phyloP scores from a whole-genome alignment of 30 jellyfish, hydroid and myxozoan genomes.

The Euphysa ruthae region DNA sequence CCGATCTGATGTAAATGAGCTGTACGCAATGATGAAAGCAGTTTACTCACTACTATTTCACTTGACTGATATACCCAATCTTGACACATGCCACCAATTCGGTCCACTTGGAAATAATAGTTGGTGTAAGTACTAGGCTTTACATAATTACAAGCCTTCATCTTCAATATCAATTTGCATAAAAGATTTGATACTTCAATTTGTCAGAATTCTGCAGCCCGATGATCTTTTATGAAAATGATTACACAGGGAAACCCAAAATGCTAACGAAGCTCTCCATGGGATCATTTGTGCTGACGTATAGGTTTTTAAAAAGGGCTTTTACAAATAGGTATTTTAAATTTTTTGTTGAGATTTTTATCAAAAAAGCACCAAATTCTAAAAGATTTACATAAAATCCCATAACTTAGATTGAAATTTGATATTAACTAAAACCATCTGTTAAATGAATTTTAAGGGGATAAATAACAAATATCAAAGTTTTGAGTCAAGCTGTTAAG shows the following conservation, averaged over 20 bases:
- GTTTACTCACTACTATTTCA: too few relatives aligned
- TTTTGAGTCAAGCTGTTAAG: not conserved
- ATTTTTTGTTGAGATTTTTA: too few relatives aligned
- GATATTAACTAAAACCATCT: not conserved
- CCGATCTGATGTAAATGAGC: too few relatives aligned
- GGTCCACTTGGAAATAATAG: too few relatives aligned
- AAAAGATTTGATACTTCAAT: constrained; percentile 5
- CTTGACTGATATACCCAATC: too few relatives aligned
- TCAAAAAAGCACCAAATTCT: not conserved
- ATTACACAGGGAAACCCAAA: not conserved
- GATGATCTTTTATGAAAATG: constrained; percentile 9
- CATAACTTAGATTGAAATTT: not conserved
- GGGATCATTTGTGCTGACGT: not conserved
- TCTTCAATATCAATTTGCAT: not conserved
- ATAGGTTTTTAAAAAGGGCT: not conserved
- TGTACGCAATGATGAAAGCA: too few relatives aligned
- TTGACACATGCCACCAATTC: too few relatives aligned
- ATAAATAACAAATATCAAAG: not conserved
- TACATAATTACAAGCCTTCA: constrained; percentile 1
- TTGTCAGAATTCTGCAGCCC: not conserved
- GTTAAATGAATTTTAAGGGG: not conserved
- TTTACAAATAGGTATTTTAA: too few relatives aligned
- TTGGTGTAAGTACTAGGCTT: not conserved
- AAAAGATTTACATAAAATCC: not conserved
- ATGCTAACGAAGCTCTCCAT: constrained; percentile 5